These are phyloP conservation scores for Stichodactyla mertensii DNA, from an alignment of 64 coral and sea anemone genomes.

Conservation along the genomic window DNA sequence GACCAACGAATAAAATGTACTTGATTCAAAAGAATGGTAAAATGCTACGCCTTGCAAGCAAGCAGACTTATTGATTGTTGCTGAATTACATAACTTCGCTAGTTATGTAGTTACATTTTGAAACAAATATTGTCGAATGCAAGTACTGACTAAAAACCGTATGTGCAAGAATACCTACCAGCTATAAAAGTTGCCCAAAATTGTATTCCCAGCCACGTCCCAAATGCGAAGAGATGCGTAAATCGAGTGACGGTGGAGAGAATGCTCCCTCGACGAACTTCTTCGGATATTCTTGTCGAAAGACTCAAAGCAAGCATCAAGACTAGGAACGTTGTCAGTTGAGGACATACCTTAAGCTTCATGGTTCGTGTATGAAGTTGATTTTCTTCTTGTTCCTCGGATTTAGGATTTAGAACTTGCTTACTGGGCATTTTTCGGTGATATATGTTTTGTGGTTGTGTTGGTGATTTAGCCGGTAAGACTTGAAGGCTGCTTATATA, in stretches of 20 bases:
- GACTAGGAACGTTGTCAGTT: not conserved
- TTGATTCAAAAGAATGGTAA: no score
- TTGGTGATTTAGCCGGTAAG: not conserved
- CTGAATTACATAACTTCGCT: no score
- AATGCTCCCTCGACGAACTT: slow-evolving; percentile 57
- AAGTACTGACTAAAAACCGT: not conserved
- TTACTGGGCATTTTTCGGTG: not conserved
- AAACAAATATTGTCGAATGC: not conserved
- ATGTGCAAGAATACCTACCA: slow-evolving; percentile 24
- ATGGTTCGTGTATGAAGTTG: not conserved
- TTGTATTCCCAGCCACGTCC: slow-evolving; percentile 78
- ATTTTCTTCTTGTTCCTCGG: not conserved
- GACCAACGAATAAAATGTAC: no score
- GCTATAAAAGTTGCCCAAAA: slow-evolving; percentile 84
- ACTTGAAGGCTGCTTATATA: not conserved
- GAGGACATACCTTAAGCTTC: not conserved
- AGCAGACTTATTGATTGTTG: no score
- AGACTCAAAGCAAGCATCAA: slow-evolving; percentile 31
- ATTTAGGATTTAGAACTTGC: not conserved
- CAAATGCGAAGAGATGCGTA: slow-evolving; percentile 66
- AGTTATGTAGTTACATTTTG: not conserved
- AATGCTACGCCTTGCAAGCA: no score
- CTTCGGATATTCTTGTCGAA: slow-evolving; percentile 68
- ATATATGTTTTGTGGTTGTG: not conserved
- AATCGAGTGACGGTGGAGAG: slow-evolving; percentile 35